Evolutionary conservation across 2,797 vertebrate genomes (phyloP).

Genomic region (Malacoraja senta): DNA sequence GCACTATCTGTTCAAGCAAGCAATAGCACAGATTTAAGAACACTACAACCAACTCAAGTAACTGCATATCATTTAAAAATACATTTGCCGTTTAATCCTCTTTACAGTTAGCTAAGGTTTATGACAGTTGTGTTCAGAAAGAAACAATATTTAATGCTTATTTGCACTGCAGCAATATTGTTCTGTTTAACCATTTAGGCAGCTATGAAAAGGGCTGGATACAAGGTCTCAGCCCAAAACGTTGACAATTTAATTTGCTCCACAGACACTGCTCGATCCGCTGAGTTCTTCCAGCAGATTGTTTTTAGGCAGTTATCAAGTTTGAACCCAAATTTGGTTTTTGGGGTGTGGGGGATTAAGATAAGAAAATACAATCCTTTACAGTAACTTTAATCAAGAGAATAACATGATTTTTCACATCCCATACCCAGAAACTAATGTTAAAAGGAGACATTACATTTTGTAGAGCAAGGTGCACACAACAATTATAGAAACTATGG

Average conservation of each 20-base stretch:
- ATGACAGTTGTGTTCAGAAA: background rate
- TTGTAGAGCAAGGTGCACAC: background rate
- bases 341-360: background rate
- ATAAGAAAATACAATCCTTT: background rate
- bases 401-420: background rate
- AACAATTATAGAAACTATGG: background rate
- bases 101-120: background rate
- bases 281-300: no score
- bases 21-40: background rate
- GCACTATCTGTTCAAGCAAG: slow-evolving; percentile 59
- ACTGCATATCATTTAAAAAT: background rate
- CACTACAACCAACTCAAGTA: background rate
- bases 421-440: background rate
- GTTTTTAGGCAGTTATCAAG: background rate
- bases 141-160: background rate
- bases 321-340: background rate
- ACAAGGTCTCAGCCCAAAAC: no score
- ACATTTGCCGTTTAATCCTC: background rate
- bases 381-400: background rate
- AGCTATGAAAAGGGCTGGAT: background rate
- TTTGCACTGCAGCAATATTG: background rate
- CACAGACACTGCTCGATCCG: no score
- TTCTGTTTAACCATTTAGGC: background rate
- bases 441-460: background rate
- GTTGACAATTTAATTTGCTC: no score